Conservation (phyloP, 2,113 vertebrate species). For the Mola mola region DNA sequence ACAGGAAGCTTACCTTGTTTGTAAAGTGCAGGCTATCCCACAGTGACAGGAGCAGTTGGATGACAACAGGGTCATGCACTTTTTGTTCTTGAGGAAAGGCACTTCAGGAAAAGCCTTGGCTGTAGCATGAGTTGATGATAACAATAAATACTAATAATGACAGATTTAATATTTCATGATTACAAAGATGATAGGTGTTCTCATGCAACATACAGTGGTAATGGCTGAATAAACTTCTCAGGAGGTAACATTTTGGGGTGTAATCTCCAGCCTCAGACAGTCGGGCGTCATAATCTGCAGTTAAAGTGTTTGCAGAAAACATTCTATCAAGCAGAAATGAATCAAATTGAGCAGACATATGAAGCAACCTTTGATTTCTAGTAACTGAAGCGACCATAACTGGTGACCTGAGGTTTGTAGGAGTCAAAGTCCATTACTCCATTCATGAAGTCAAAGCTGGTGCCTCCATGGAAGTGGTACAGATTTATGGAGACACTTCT, state of each 20-base stretch:
- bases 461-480: constrained; percentile 96
- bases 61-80: constrained; percentile 56
- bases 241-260: constrained; percentile 87
- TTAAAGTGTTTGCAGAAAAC: constrained; percentile 12
- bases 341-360: neutral
- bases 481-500: constrained; percentile 90
- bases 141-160: constrained; percentile 1
- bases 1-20: constrained; percentile 73
- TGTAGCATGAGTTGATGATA: constrained; percentile 33
- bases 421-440: constrained; percentile 86
- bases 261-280: constrained; percentile 92
- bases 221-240: constrained; percentile 85
- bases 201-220: constrained; percentile 78
- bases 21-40: constrained; percentile 86
- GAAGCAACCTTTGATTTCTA: neutral
- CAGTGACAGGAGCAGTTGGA: constrained; percentile 85
- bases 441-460: constrained; percentile 93
- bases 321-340: neutral
- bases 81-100: constrained; percentile 52
- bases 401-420: constrained; percentile 90
- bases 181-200: neutral
- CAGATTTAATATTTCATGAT: neutral
- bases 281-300: constrained; percentile 91
- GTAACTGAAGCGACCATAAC: constrained; percentile 84
- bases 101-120: constrained; percentile 67